Evolutionary conservation across 2,888 invertebrate species (phyloP).

Genomic region (Blera fallax): DNA sequence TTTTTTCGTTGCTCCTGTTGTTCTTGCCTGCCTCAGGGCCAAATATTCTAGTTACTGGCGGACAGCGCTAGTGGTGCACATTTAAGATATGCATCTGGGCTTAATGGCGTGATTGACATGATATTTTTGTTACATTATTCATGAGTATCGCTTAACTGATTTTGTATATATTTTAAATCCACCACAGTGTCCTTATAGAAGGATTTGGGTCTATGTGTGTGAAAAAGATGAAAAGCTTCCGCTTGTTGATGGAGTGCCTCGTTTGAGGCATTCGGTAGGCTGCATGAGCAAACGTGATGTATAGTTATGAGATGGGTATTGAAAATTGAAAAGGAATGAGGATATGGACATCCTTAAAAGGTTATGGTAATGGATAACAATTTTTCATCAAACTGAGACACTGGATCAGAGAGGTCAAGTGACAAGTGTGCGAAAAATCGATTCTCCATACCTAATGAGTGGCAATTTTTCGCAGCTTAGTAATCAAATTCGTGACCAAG

Average conservation of each 20-base stretch:
- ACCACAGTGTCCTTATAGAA: slow-evolving; percentile 1
- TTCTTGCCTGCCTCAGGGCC: background rate
- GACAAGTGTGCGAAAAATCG: background rate
- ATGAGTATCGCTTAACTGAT: slow-evolving; percentile 46
- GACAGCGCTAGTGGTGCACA: slow-evolving; percentile 7
- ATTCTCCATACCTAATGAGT: background rate
- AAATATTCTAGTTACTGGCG: background rate
- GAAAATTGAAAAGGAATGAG: background rate
- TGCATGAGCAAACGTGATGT: background rate
- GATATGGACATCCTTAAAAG: slow-evolving; percentile 1
- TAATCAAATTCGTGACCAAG: no score
- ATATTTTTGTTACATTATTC: slow-evolving; percentile 49
- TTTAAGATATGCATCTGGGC: slow-evolving; percentile 63
- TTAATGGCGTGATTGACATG: slow-evolving; percentile 62
- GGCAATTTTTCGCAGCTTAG: no score
- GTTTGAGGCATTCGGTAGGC: slow-evolving; percentile 2
- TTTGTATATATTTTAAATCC: slow-evolving; percentile 32
- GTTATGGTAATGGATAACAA: slow-evolving; percentile 6
- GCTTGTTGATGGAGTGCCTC: slow-evolving; percentile 14
- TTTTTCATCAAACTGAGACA: background rate
- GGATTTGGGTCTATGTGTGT: background rate
- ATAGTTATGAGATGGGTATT: background rate
- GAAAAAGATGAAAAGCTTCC: slow-evolving; percentile 37
- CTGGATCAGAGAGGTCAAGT: background rate
- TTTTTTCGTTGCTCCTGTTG: background rate